Evolutionary conservation across 2,797 vertebrate genomes (phyloP).

Genomic region (Syndactyla subalaris): DNA sequence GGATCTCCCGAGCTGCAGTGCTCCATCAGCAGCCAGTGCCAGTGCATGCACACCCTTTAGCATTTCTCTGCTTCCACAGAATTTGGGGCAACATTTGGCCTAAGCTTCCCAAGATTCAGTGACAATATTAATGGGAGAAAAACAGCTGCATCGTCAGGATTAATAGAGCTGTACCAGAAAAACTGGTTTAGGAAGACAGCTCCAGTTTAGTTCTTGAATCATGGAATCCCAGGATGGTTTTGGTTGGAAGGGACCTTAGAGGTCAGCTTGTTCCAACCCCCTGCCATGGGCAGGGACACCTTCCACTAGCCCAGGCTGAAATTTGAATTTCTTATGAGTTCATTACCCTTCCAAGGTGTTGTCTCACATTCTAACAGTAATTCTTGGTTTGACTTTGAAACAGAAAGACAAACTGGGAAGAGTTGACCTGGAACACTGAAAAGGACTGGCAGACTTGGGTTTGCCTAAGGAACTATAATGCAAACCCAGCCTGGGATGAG

Average conservation of each 20-base stretch:
- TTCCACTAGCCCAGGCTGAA: not conserved
- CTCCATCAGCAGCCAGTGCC: conserved; percentile 19
- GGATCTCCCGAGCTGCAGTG: conserved; percentile 4
- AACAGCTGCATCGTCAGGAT: not conserved
- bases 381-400: not conserved
- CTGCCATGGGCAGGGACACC: not conserved
- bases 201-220: not conserved
- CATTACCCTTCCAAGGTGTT: not conserved
- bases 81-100: not conserved
- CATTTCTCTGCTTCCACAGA: not conserved
- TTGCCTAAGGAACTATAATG: not conserved
- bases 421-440: not conserved
- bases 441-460: not conserved
- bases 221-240: not conserved
- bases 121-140: not conserved
- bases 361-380: not conserved
- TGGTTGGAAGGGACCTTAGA: not conserved
- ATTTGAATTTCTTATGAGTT: not conserved
- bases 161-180: not conserved
- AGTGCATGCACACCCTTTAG: not conserved
- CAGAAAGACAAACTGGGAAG: not conserved
- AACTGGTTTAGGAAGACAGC: not conserved
- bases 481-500: not conserved
- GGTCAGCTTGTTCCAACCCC: not conserved
- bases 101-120: not conserved